Evolutionary conservation across 2,888 invertebrate species (phyloP).

Genomic region (Tortricodes alternella): DNA sequence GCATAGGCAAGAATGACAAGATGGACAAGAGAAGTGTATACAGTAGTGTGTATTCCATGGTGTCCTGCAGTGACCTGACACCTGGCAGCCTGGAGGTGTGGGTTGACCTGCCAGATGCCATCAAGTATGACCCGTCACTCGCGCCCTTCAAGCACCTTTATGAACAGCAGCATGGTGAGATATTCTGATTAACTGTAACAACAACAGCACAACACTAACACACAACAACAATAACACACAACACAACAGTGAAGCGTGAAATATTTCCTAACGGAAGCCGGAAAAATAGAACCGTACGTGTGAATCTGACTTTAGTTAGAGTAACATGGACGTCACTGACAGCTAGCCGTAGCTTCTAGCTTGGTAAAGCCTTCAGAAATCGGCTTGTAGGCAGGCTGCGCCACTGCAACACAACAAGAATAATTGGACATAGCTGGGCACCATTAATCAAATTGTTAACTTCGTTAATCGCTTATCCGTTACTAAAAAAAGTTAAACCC

Average conservation of each 20-base stretch:
- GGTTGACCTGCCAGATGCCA: constrained; percentile 85
- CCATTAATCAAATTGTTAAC: no score
- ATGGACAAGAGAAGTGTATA: constrained; percentile 37
- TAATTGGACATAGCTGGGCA: no score
- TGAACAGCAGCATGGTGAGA: constrained; percentile 75
- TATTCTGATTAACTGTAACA: neutral
- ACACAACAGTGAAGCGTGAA: neutral
- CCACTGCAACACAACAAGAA: no score
- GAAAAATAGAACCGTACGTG: no score
- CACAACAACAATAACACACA: neutral
- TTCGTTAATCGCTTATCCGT: no score
- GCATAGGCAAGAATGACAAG: constrained; percentile 42
- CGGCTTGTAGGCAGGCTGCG: no score
- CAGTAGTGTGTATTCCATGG: constrained; percentile 68
- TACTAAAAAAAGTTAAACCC: neutral
- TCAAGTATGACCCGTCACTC: constrained; percentile 85
- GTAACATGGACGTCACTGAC: no score
- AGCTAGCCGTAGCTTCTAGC: no score
- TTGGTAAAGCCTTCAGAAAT: no score
- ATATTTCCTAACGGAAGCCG: no score
- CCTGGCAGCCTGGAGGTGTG: constrained; percentile 85
- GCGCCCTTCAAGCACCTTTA: constrained; percentile 84
- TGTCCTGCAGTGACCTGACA: constrained; percentile 82
- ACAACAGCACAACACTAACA: neutral
- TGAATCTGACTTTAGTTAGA: no score